Percentiles rank a stretch among this genome's conserved stretches.
phyloP scores from a whole-genome alignment of 1,140 invertebrate species.

The Trichonephila clavipes region DNA sequence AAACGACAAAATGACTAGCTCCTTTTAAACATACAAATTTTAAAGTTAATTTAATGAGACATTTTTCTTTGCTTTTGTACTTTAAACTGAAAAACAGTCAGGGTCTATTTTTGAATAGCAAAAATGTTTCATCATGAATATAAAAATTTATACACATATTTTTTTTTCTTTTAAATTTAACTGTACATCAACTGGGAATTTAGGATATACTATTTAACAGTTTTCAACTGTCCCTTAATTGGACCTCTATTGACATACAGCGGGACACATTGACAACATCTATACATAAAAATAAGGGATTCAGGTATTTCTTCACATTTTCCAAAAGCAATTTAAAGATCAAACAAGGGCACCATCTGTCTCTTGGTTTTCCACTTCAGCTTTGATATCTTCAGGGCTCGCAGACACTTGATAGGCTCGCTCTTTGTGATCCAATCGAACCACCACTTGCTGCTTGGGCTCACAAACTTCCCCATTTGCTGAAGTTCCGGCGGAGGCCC shows the following conservation, averaged over 20 bases:
- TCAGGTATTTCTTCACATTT: background rate
- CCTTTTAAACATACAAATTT: too few relatives aligned
- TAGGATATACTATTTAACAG: too few relatives aligned
- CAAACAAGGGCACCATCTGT: slow-evolving; percentile 69
- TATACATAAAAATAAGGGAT: slow-evolving; percentile 50
- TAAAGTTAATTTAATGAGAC: too few relatives aligned
- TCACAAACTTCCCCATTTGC: background rate
- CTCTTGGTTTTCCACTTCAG: slow-evolving; percentile 69
- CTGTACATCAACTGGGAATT: too few relatives aligned
- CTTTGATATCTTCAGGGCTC: slow-evolving; percentile 68
- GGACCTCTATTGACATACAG: slow-evolving; percentile 14
- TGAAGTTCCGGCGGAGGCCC: background rate
- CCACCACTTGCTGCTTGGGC: slow-evolving; percentile 64
- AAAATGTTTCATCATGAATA: too few relatives aligned
- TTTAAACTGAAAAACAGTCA: too few relatives aligned
- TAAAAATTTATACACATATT: too few relatives aligned
- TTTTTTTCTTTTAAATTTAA: too few relatives aligned
- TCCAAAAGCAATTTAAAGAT: background rate
- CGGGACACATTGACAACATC: background rate
- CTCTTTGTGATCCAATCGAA: slow-evolving; percentile 65
- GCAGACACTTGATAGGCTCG: slow-evolving; percentile 65
- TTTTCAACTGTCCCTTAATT: background rate
- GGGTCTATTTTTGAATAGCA: too few relatives aligned
- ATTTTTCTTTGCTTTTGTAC: too few relatives aligned
- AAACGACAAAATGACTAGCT: too few relatives aligned